Evolutionary conservation across 2,888 invertebrate species (phyloP).

Genomic region (Crepidodera aurea): DNA sequence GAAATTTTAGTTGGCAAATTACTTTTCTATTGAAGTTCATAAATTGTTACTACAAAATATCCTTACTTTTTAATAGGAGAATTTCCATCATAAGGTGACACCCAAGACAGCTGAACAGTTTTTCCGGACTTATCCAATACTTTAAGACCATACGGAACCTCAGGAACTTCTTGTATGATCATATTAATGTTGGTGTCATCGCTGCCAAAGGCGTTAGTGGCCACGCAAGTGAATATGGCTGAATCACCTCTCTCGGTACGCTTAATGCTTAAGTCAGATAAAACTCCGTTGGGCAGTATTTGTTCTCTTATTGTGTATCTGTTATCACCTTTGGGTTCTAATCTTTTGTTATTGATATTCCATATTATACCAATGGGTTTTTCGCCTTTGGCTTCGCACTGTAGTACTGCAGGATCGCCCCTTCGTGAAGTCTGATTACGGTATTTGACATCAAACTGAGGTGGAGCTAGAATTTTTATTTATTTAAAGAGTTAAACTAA

Average conservation of each 20-base stretch:
- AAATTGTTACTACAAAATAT: too few species aligned
- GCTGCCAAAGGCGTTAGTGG: constrained; percentile 92
- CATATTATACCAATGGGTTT: constrained; percentile 94
- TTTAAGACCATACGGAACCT: constrained; percentile 87
- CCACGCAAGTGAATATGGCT: constrained; percentile 89
- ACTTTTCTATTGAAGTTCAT: too few species aligned
- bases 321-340: constrained; percentile 91
- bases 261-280: constrained; percentile 89
- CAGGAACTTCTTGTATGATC: constrained; percentile 92
- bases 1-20: too few species aligned
- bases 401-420: constrained; percentile 88
- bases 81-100: constrained; percentile 91
- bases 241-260: constrained; percentile 89
- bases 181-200: constrained; percentile 96
- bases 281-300: constrained; percentile 84
- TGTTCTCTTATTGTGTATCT: constrained; percentile 88
- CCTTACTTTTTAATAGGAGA: constrained; percentile 79
- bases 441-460: constrained; percentile 91
- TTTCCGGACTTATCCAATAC: constrained; percentile 91
- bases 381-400: constrained; percentile 93
- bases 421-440: constrained; percentile 90
- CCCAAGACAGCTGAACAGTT: constrained; percentile 91
- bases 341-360: constrained; percentile 93
- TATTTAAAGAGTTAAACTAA: constrained; percentile 4
- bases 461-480: constrained; percentile 73